Base-by-base conservation (phyloP, 2,113 vertebrate genomes). In the Pipra filicauda region DNA sequence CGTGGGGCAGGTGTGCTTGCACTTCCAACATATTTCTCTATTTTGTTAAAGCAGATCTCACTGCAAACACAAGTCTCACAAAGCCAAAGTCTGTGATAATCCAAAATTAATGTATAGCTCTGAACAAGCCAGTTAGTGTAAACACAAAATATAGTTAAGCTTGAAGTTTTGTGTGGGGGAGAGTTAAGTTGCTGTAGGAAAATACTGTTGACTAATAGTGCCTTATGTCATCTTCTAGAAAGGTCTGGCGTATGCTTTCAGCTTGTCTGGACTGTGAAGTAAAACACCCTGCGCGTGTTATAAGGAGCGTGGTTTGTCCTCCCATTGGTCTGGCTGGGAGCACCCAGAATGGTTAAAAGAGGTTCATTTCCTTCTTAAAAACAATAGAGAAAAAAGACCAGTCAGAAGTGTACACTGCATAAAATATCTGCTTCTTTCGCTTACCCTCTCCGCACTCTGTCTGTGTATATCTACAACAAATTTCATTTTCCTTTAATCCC, bases 211-310 rank as follows among this genome's bases (percentile, higher is more conserved):
- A 31, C 9, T 51, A 64, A 15, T 5, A 31, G 21, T 37, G 13
- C 20, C 7, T 85, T 31, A 27, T n/a, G 19, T 17, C 35, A 28
- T 11, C 20, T 88, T 78, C 57, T 43, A 52, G 55, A 78, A 93
- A n/a, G 3, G 3, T n/a, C 26, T 70, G 28, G 27, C 0, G 0
- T 23, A 23, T 31, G 5, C 33, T 78, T 85, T 71, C 39, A 28
- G 2, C 44, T 75, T 67, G 43, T 30, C 48, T 5, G 21, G 19
- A 24, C 22, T 9, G 11, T 57, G 44, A 86, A 88, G 33, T 48
- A 52, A 37, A 55, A 18, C 12, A 35, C 72, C 24, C 37, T 27
- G 2, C 15, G 9, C 1, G 3, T 5, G 9, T 37, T 61, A 74
- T 65, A 27, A 30, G 39, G 9, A 41, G 3, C 8, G 2, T 59